These are phyloP conservation scores for Glyphotaelius pellucidus DNA, from an alignment of 2,888 invertebrate genomes.

Conservation along the genomic window DNA sequence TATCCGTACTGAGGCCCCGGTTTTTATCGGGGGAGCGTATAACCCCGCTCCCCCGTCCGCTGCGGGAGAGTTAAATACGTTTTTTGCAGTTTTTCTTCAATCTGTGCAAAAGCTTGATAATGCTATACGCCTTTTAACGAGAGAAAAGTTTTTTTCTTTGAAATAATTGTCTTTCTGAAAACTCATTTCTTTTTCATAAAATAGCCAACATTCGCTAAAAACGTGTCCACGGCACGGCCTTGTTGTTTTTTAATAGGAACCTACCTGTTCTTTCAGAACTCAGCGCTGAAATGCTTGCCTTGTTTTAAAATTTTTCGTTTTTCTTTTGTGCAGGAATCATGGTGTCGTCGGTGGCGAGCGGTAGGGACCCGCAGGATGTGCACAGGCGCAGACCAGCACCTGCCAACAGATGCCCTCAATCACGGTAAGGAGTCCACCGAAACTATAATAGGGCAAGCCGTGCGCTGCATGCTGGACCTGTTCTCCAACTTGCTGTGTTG, in stretches of 20 bases:
- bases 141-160: too few species aligned
- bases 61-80: too few species aligned
- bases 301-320: background rate
- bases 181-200: too few species aligned
- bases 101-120: too few species aligned
- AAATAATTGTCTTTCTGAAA: too few species aligned
- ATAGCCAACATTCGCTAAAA: background rate
- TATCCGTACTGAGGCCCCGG: too few species aligned
- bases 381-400: slow-evolving; percentile 71
- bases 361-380: slow-evolving; percentile 58
- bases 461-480: background rate
- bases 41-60: too few species aligned
- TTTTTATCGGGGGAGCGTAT: too few species aligned
- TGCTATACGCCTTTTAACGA: too few species aligned
- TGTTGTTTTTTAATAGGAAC: background rate
- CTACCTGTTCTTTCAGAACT: background rate
- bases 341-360: slow-evolving; percentile 81
- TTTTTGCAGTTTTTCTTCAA: too few species aligned
- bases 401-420: slow-evolving; percentile 68
- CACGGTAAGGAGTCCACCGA: slow-evolving; percentile 57
- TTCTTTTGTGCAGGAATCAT: slow-evolving; percentile 77
- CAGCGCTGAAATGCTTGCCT: background rate
- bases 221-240: background rate
- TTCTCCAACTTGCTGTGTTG: background rate
- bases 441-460: background rate